phyloP scores from a whole-genome alignment of 1,140 invertebrate species.

The Formica exsecta region DNA sequence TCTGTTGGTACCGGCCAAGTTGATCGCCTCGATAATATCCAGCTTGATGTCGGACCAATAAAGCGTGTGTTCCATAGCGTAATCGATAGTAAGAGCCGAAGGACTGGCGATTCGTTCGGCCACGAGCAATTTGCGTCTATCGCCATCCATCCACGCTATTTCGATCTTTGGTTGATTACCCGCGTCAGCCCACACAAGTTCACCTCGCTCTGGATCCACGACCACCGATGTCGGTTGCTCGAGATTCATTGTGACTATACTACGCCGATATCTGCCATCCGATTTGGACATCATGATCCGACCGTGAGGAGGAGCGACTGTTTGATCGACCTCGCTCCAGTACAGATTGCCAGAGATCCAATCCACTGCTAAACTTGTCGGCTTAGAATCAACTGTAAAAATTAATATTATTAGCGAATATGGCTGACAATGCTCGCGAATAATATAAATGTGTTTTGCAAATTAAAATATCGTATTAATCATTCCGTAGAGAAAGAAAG shows the following conservation, averaged over 20 bases:
- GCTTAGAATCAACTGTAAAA: conserved; percentile 90
- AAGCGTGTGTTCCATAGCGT: conserved; percentile 94
- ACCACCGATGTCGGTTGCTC: conserved; percentile 95
- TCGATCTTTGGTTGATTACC: conserved; percentile 95
- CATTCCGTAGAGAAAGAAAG: neutral
- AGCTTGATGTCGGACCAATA: conserved; percentile 99
- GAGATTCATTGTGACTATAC: conserved; percentile 90
- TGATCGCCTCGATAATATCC: conserved; percentile 96
- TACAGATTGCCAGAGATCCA: conserved; percentile 97
- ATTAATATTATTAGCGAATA: neutral
- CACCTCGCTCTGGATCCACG: conserved; percentile 94
- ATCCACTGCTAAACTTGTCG: conserved; percentile 95
- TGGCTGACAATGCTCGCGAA: neutral
- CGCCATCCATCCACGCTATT: conserved; percentile 98
- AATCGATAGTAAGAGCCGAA: conserved; percentile 95
- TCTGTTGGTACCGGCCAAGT: conserved; percentile 90
- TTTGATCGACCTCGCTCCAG: conserved; percentile 95
- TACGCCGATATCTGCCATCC: conserved; percentile 95
- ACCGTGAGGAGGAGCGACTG: conserved; percentile 90
- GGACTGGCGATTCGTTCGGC: conserved; percentile 93
- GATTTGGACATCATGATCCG: conserved; percentile 94
- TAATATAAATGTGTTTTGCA: neutral
- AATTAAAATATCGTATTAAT: neutral
- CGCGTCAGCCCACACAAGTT: conserved; percentile 96
- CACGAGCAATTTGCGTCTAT: conserved; percentile 92